A percentile compares a stretch with the other conserved stretches of the same genome.
Conservation (phyloP, 1,140 invertebrate genomes). For the Melipona quadrifasciata region DNA sequence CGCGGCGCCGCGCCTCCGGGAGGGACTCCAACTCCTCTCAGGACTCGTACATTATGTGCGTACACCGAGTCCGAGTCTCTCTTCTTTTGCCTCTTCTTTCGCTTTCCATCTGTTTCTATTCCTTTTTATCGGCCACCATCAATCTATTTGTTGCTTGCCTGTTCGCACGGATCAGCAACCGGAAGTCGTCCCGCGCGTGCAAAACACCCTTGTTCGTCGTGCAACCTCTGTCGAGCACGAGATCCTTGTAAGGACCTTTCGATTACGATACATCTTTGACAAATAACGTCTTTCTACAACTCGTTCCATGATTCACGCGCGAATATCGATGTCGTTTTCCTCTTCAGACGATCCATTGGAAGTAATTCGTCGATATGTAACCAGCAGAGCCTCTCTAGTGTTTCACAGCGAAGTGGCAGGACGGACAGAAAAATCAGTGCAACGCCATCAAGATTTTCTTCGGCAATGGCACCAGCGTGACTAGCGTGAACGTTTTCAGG, state of each 20-base stretch:
- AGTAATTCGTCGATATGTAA: not conserved
- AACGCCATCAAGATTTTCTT: not conserved
- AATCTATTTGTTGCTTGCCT: constrained; percentile 20
- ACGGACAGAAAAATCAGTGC: not conserved
- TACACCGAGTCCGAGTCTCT: constrained; percentile 30
- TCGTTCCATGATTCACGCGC: not conserved
- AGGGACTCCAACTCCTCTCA: constrained; percentile 63
- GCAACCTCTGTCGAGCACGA: not conserved
- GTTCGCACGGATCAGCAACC: constrained; percentile 1
- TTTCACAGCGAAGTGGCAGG: not conserved
- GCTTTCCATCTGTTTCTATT: constrained; percentile 20
- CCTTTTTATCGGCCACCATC: constrained; percentile 21
- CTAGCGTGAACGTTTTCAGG: constrained; percentile 29
- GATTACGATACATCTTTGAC: not conserved
- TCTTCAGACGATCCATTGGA: not conserved
- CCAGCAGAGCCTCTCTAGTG: not conserved
- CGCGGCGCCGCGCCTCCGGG: constrained; percentile 73
- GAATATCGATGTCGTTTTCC: not conserved
- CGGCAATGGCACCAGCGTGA: not conserved
- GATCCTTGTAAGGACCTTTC: not conserved
- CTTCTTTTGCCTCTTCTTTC: constrained; percentile 41
- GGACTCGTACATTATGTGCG: constrained; percentile 63
- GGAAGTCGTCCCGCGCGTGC: not conserved
- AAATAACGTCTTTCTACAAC: not conserved
- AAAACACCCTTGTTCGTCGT: not conserved